Conservation (phyloP, 2,888 invertebrate genomes). For the Leptinotarsa juncta region DNA sequence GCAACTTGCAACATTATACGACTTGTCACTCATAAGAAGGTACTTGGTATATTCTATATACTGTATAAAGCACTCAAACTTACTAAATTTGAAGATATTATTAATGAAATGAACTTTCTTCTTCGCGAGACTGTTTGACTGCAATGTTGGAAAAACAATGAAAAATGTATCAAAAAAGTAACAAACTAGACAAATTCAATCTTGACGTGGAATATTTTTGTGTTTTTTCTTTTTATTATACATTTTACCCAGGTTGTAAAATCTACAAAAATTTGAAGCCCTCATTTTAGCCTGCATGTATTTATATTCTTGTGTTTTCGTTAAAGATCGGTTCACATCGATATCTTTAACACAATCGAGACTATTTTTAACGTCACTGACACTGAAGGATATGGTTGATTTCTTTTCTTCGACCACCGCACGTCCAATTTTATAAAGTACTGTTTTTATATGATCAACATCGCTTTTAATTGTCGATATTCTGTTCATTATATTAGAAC, state of each 20-base stretch:
- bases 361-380: not conserved
- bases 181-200: not conserved
- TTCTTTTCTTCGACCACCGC: slow-evolving; percentile 14
- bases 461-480: slow-evolving; percentile 12
- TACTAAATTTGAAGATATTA: too few species aligned
- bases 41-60: too few species aligned
- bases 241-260: slow-evolving; percentile 17
- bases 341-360: not conserved
- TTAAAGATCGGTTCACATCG: not conserved
- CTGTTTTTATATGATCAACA: not conserved
- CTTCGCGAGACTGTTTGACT: too few species aligned
- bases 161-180: too few species aligned
- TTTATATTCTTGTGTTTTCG: slow-evolving; percentile 15
- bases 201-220: slow-evolving; percentile 3
- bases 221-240: slow-evolving; percentile 1
- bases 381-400: not conserved
- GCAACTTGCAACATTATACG: too few species aligned
- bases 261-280: slow-evolving; percentile 24
- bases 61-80: too few species aligned
- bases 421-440: slow-evolving; percentile 10
- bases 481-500: not conserved
- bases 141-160: too few species aligned
- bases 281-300: slow-evolving; percentile 23
- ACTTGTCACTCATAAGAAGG: too few species aligned
- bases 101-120: too few species aligned